These are phyloP conservation scores for Sitodiplosis mosellana DNA, from an alignment of 1,140 invertebrate genomes.

Conservation along the genomic window DNA sequence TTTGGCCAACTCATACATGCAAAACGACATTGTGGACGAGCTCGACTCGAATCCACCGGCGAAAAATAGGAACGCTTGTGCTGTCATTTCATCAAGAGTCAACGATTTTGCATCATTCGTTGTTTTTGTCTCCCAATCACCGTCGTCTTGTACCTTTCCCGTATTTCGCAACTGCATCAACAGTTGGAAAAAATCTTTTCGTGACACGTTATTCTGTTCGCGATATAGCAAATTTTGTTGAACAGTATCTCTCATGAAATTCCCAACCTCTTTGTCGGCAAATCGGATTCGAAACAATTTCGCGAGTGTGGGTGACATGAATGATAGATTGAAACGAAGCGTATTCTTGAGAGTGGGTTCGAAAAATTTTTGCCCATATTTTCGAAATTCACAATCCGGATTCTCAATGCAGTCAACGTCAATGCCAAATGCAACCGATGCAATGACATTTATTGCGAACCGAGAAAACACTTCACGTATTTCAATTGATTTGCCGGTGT, in stretches of 20 bases:
- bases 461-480: not conserved
- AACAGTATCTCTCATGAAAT: not conserved
- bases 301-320: conserved; percentile 17
- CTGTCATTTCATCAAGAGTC: conserved; percentile 29
- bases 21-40: conserved; percentile 35
- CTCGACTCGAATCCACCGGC: conserved; percentile 56
- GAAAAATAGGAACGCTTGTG: conserved; percentile 43
- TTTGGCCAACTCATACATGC: conserved; percentile 34
- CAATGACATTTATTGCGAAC: not conserved
- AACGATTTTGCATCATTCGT: conserved; percentile 10
- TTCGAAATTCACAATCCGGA: not conserved
- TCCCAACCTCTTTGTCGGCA: not conserved
- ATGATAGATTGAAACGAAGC: not conserved
- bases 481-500: not conserved
- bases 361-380: conserved; percentile 8
- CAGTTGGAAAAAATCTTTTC: conserved; percentile 30
- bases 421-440: not conserved
- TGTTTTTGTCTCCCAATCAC: not conserved
- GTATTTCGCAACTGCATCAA: conserved; percentile 28
- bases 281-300: conserved; percentile 1
- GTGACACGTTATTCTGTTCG: conserved; percentile 19
- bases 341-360: not conserved
- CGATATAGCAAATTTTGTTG: conserved; percentile 12
- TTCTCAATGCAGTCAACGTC: conserved; percentile 2
- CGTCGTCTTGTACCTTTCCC: conserved; percentile 13